Percentiles rank a stretch among this genome's conserved stretches.
Conservation (phyloP, 2,888 invertebrate genomes). For the Acrobasis consociella region DNA sequence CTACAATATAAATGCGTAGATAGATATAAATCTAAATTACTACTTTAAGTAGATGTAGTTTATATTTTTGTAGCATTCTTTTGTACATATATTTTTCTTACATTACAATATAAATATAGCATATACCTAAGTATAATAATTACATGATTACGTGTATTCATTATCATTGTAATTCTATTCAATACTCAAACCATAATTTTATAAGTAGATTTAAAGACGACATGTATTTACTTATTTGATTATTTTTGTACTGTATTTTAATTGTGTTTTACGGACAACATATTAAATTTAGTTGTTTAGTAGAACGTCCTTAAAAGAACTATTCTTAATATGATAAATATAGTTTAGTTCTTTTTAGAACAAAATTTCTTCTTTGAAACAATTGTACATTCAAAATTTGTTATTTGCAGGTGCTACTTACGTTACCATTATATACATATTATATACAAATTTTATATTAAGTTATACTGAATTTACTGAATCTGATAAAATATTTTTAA, state of each 20-base stretch:
- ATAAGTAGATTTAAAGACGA: constrained; percentile 35
- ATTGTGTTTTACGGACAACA: constrained; percentile 36
- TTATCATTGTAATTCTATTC: constrained; percentile 28
- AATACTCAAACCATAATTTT: constrained; percentile 37
- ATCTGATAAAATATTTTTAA: neutral
- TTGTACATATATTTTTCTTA: constrained; percentile 45
- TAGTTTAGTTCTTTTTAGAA: constrained; percentile 35
- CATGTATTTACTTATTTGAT: constrained; percentile 30
- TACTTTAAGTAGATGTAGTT: neutral
- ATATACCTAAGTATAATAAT: neutral
- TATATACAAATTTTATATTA: constrained; percentile 40
- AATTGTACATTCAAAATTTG: constrained; percentile 46
- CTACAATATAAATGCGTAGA: neutral
- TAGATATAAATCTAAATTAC: neutral
- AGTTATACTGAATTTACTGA: constrained; percentile 49
- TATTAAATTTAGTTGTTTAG: constrained; percentile 30
- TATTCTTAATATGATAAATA: constrained; percentile 28
- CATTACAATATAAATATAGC: constrained; percentile 10
- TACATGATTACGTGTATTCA: constrained; percentile 17
- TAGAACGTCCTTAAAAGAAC: constrained; percentile 38
- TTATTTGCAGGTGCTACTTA: constrained; percentile 64
- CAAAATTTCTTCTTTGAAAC: constrained; percentile 36
- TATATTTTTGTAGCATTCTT: constrained; percentile 28
- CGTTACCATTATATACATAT: constrained; percentile 63
- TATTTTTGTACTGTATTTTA: constrained; percentile 27